These are phyloP conservation scores for Junco hyemalis DNA, from an alignment of 2,113 vertebrate genomes.

Conservation along the genomic window DNA sequence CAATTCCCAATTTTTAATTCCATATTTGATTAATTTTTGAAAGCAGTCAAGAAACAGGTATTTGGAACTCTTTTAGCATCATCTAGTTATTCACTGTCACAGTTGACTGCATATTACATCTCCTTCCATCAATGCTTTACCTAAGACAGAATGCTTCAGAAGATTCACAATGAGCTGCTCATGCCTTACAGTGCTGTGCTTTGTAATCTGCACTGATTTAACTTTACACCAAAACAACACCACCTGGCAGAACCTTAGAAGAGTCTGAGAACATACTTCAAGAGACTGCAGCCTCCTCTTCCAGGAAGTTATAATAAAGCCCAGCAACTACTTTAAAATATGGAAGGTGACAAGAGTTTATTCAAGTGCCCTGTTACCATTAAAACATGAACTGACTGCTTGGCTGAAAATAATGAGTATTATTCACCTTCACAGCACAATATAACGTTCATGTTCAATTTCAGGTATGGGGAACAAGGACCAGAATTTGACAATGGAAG, in stretches of 20 bases:
- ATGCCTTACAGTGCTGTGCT: background rate
- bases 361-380: background rate
- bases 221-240: background rate
- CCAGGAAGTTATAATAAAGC: background rate
- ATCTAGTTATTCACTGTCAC: background rate
- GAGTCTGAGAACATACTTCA: background rate
- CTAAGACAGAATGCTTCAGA: background rate
- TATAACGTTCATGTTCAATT: background rate
- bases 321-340: background rate
- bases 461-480: background rate
- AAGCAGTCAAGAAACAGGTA: background rate
- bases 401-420: background rate
- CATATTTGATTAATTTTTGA: background rate
- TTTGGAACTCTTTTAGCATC: background rate
- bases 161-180: background rate
- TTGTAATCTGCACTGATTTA: background rate
- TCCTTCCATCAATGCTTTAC: background rate
- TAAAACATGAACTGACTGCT: background rate
- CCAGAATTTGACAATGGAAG: background rate
- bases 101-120: background rate
- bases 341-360: background rate
- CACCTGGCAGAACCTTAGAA: background rate
- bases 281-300: background rate
- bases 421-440: background rate
- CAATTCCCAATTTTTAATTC: background rate